Base-by-base conservation (phyloP, 2,113 vertebrate species). In the Eubucco bourcierii region DNA sequence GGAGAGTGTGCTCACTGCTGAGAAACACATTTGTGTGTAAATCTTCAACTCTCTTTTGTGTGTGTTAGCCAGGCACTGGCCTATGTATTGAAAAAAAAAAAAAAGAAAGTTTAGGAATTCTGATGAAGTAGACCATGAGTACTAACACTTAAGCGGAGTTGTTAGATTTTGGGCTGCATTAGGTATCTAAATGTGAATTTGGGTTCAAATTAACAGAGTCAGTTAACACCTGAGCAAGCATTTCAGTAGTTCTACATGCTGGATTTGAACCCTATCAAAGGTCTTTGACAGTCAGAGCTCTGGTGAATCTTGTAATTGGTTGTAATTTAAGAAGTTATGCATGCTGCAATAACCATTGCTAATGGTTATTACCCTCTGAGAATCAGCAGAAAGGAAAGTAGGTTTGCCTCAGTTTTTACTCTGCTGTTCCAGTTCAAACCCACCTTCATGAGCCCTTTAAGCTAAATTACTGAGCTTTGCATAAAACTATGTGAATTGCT, bases 11-110 rank as follows among this genome's bases (percentile, higher is more conserved):
- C 70, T 84, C 66, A 27, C 84, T 96, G 80, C 93, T 93, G 90
- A 67, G 92, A 96, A 95, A 70, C 59, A 92, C 80, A 59, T 78
- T 86, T 88, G 63, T 61, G 83, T 84, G 80, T 90, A 95, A 91
- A 90, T 94, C 88, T 90, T 67, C 47, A 75, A 31, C 61, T 94
- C 33, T 68, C 41, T 56, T 95, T 90, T 94, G 73, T 93, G 34
- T 71, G 10, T 47, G 27, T 56, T 90, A 86, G 80, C 82, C 58
- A 61, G 78, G 28, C 76, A 56, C 28, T 78, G 56, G 52, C 41
- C 82, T 74, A 10, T 71, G 47, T 88, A 29, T 87, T 59, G 47
- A 37, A 29, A 1, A 6, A 39, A 39, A 39, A 18, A 74, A 52
- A 56, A 83, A 59, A 47, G 4, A 3, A 78, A 59, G 4, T 84